Evolutionary conservation across 2,797 vertebrate species (phyloP), one percentile per base, ranked within the genome.

Genomic region (Lepidocolaptes lacrymiger): DNA sequence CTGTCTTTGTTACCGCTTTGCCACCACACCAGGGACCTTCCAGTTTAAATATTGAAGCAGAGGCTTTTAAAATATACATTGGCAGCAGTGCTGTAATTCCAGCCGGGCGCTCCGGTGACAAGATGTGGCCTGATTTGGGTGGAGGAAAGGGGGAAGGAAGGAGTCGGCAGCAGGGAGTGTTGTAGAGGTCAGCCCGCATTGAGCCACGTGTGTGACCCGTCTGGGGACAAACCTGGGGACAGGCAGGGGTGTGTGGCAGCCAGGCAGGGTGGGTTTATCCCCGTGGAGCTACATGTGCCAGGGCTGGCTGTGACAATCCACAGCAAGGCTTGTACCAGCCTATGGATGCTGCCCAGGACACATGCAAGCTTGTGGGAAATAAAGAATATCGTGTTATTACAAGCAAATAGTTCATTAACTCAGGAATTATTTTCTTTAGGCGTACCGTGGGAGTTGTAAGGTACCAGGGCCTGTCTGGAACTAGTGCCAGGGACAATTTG

Each of bases 251-350:
- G 30, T 1, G 0, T 6, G 43, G 52, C 56, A 89, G 43, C 34
- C 48, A 37, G 44, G 44, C 39, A 71, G 76, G 68, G 19, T 64
- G 46, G 43, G 23, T 68, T 91, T 74, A 64, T 93, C 76, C 67
- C 26, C 8, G 3, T 0, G 1, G 51, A 93, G 56, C 77, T 34
- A 21, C 0, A 0, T 0, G 0, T 26, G 56, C 32, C 19, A 20
- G 84, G 11, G 7, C 64, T 77, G 64, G 55, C 71, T 82, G 52
- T 6, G 7, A 51, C 5, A 3, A 73, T 71, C 55, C 37, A 81
- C 56, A 4, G 5, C 1, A 0, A 68, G 46, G 75, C 44, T 66
- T 12, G 3, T 23, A 36, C 4, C 3, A 71, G 24, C 56, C 59
- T 61, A 2, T n/a, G 46, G 75, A 55, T 80, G 64, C 68, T 83